phyloP scores from a whole-genome alignment of 2,113 vertebrate species.

The Antidorcas marsupialis region DNA sequence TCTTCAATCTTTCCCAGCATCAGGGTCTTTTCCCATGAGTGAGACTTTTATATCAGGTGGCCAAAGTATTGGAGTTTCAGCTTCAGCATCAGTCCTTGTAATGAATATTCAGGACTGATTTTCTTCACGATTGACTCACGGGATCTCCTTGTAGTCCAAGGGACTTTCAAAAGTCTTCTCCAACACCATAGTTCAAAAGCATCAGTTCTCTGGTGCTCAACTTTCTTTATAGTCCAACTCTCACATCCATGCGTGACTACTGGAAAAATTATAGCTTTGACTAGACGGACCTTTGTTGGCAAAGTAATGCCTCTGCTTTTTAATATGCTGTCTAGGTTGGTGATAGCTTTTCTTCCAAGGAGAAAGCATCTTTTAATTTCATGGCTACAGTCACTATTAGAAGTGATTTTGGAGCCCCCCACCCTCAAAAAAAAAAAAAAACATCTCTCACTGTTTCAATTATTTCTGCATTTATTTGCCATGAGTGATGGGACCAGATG shows the following conservation, averaged over 20 bases:
- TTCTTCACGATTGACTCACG: background rate
- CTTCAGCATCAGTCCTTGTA: background rate
- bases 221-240: background rate
- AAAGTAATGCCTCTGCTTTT: background rate
- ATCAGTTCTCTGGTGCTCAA: background rate
- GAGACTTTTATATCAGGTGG: background rate
- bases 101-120: background rate
- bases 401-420: background rate
- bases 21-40: background rate
- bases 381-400: background rate
- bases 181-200: background rate
- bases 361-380: background rate
- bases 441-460: background rate
- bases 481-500: background rate
- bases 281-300: background rate
- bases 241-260: background rate
- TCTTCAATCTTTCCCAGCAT: background rate
- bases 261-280: background rate
- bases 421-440: accelerated
- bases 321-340: background rate
- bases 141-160: background rate
- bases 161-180: background rate
- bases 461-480: background rate
- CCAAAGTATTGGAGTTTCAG: background rate
- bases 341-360: background rate